A percentile compares a stretch with the other conserved stretches of the same genome.
These are phyloP conservation scores for Lysiphlebus fabarum DNA, from an alignment of 1,140 invertebrate genomes.

Conservation along the genomic window DNA sequence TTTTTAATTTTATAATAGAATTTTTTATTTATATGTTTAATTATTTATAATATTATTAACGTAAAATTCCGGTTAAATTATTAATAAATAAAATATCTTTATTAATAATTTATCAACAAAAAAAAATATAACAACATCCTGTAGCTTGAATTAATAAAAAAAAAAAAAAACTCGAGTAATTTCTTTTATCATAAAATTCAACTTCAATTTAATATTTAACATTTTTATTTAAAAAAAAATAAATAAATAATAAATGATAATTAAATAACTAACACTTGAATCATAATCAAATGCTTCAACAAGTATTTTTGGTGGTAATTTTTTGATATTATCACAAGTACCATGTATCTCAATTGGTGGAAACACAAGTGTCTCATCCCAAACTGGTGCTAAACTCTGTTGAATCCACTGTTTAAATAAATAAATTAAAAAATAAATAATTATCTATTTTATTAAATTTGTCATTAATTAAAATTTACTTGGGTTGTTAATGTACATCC, in stretches of 20 bases:
- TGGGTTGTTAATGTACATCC: slow-evolving; percentile 42
- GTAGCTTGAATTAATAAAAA: too few species aligned
- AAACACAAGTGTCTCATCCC: slow-evolving; percentile 61
- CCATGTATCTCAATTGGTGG: slow-evolving; percentile 54
- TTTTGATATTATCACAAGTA: slow-evolving; percentile 48
- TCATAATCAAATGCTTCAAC: slow-evolving; percentile 50
- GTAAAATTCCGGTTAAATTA: too few species aligned
- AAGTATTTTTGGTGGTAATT: slow-evolving; percentile 51
- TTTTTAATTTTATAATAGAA: slow-evolving; percentile 12
- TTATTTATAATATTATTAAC: too few species aligned
- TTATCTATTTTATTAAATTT: neutral
- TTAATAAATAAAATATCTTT: too few species aligned
- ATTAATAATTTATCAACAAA: too few species aligned
- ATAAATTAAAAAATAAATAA: neutral
- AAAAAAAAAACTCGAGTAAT: too few species aligned
- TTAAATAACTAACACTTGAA: slow-evolving; percentile 44
- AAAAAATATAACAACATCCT: too few species aligned
- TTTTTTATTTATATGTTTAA: too few species aligned
- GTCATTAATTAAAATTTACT: slow-evolving; percentile 32
- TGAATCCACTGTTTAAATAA: slow-evolving; percentile 39
- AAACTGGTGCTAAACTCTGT: slow-evolving; percentile 58
- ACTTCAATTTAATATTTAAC: too few species aligned
- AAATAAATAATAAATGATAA: too few species aligned
- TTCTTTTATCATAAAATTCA: too few species aligned
- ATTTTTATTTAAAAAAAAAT: too few species aligned